These are phyloP conservation scores for Canis aureus DNA, from an alignment of 2,113 vertebrate species.

Conservation along the genomic window DNA sequence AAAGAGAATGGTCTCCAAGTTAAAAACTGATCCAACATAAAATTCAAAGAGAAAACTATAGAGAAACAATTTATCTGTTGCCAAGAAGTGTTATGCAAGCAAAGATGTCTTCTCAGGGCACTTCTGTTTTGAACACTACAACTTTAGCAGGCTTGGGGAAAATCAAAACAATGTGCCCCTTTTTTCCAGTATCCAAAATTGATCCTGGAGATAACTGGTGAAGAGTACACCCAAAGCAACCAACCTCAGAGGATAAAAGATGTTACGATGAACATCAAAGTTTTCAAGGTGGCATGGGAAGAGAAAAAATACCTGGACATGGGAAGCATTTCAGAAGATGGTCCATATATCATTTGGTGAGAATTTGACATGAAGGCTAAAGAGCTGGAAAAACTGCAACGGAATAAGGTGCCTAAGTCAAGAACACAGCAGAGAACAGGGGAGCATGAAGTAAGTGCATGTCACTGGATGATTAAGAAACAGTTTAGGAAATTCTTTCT, in stretches of 20 bases:
- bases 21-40: constrained; percentile 77
- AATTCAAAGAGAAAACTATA: constrained; percentile 71
- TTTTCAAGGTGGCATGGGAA: background rate
- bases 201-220: background rate
- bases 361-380: background rate
- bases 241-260: background rate
- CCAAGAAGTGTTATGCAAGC: constrained; percentile 53
- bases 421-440: background rate
- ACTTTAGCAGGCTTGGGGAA: constrained; percentile 45
- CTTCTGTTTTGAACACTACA: constrained; percentile 51
- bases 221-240: background rate
- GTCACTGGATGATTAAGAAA: background rate
- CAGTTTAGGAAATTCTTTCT: background rate
- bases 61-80: constrained; percentile 67
- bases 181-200: constrained; percentile 40
- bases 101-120: constrained; percentile 53
- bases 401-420: background rate
- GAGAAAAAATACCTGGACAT: no score
- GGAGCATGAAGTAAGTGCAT: background rate
- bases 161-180: constrained; percentile 53
- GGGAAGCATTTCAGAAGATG: background rate
- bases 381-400: background rate
- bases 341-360: background rate
- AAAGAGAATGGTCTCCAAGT: constrained; percentile 71
- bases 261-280: background rate